Evolutionary conservation across 1,140 invertebrate species (phyloP).

Genomic region (Scaptomyza pallida): DNA sequence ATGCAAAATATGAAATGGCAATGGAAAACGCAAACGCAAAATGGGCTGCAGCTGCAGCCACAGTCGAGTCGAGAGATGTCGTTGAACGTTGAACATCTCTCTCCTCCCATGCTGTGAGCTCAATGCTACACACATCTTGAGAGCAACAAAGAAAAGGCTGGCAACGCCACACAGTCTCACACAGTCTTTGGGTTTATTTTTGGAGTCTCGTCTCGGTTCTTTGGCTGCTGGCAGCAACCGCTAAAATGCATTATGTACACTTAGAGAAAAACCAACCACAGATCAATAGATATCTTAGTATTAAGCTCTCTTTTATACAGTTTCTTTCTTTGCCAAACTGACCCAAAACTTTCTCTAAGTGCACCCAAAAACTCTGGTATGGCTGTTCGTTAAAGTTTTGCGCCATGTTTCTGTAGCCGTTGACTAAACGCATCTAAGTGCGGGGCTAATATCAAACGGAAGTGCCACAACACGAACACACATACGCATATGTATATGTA

Average conservation of each 20-base stretch:
- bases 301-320: no score
- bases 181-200: conserved; percentile 5
- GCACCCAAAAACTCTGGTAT: conserved; percentile 24
- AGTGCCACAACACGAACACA: conserved; percentile 54
- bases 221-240: conserved; percentile 49
- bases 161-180: conserved; percentile 3
- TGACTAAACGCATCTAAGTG: conserved; percentile 72
- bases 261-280: no score
- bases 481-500: conserved; percentile 1
- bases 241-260: conserved; percentile 70
- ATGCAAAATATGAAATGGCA: conserved; percentile 43
- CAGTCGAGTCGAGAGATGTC: conserved; percentile 20
- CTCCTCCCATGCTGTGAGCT: not conserved
- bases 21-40: no score
- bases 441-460: conserved; percentile 78
- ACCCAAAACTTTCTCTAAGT: not conserved
- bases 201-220: not conserved
- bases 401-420: conserved; percentile 51
- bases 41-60: no score
- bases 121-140: conserved; percentile 2
- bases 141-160: conserved; percentile 44
- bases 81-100: not conserved
- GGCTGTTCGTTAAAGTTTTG: conserved; percentile 51
- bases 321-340: no score
- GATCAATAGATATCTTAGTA: no score